Percentiles rank a stretch among this genome's conserved stretches.
These are phyloP conservation scores for Mormyrus lacerda DNA, from an alignment of 2,113 vertebrate species.

Conservation along the genomic window DNA sequence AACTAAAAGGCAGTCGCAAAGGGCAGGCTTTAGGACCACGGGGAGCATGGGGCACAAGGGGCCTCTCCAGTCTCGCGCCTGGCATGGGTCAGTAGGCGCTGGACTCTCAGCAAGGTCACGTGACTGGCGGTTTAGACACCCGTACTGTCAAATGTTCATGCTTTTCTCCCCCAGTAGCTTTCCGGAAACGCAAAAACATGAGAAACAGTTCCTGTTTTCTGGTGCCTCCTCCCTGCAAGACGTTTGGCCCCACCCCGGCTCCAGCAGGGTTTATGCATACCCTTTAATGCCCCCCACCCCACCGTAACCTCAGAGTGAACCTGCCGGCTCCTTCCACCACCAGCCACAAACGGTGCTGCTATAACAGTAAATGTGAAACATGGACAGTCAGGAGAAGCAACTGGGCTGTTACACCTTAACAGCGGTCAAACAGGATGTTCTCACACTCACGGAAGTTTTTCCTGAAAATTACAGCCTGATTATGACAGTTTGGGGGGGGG, in stretches of 20 bases:
- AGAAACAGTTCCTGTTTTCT: slow-evolving; percentile 45
- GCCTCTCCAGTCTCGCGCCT: neutral
- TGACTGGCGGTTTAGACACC: neutral
- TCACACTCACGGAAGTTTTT: neutral
- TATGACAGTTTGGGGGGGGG: neutral
- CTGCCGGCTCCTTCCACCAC: neutral
- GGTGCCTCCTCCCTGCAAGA: neutral
- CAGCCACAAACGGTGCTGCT: neutral
- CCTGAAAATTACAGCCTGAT: neutral
- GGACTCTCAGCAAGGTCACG: neutral
- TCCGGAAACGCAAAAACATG: slow-evolving; percentile 20
- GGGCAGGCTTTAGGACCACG: neutral
- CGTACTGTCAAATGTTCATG: neutral
- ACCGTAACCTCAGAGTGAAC: neutral
- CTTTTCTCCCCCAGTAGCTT: neutral
- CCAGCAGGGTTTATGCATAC: neutral
- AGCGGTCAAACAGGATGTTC: neutral
- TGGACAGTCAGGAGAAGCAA: neutral
- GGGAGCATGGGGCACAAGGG: neutral
- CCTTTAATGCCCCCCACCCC: neutral
- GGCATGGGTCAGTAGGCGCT: neutral
- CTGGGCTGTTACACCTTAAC: neutral
- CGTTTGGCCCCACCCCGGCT: neutral
- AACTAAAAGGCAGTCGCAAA: neutral
- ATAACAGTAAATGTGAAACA: neutral